A percentile compares a stretch with the other conserved stretches of the same genome.
Conservation (phyloP, 2,888 invertebrate species). For the Phytoseiulus persimilis region DNA sequence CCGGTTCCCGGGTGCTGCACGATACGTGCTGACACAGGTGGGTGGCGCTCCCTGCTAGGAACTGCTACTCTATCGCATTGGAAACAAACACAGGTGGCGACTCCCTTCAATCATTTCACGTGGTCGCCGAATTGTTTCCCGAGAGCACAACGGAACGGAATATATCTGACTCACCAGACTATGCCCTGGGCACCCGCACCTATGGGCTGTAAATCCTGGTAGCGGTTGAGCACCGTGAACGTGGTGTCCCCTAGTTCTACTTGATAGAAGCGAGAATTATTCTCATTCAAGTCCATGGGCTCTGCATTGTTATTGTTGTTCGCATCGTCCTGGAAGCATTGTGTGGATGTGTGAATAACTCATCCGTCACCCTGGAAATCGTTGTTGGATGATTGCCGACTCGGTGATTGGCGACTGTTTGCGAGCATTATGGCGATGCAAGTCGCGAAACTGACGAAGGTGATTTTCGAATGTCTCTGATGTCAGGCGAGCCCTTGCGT, state of each 20-base stretch:
- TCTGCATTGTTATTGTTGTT: not conserved
- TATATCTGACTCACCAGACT: slow-evolving; percentile 71
- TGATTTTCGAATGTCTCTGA: too few relatives aligned
- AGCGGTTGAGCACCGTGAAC: slow-evolving; percentile 93
- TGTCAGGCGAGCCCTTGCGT: too few relatives aligned
- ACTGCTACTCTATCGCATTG: too few relatives aligned
- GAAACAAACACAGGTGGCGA: too few relatives aligned
- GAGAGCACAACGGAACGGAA: not conserved
- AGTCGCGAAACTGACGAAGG: too few relatives aligned
- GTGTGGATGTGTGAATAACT: not conserved
- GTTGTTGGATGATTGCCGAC: not conserved
- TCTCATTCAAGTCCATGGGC: slow-evolving; percentile 15
- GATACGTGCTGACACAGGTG: slow-evolving; percentile 43
- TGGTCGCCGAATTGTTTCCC: not conserved
- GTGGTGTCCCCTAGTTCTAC: slow-evolving; percentile 98
- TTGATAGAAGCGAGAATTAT: slow-evolving; percentile 65
- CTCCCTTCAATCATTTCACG: too few relatives aligned
- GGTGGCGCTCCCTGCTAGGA: too few relatives aligned
- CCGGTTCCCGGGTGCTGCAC: too few relatives aligned
- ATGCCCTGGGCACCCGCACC: slow-evolving; percentile 99
- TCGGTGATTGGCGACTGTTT: not conserved
- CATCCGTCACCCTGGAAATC: not conserved
- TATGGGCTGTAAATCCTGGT: slow-evolving; percentile 94
- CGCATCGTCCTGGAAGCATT: not conserved
- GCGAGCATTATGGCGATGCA: not conserved